These are phyloP conservation scores for Acrobasis repandana DNA, from an alignment of 2,888 invertebrate genomes.

Conservation along the genomic window DNA sequence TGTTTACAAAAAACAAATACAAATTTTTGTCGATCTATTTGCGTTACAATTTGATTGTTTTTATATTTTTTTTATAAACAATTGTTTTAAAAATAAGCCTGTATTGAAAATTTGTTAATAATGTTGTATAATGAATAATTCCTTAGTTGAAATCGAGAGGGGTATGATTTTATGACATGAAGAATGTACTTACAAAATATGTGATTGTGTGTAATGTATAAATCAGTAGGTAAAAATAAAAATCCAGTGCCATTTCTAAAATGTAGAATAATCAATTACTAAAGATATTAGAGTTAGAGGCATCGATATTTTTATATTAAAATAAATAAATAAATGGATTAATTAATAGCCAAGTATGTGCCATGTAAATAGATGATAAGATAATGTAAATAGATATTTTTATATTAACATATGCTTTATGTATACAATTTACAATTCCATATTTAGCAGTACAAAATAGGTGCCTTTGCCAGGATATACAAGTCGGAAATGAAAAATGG, in stretches of 20 bases:
- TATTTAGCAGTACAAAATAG: conserved; percentile 53
- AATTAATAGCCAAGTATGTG: conserved; percentile 57
- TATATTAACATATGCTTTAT: conserved; percentile 33
- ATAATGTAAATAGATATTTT: conserved; percentile 40
- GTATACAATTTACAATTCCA: conserved; percentile 30
- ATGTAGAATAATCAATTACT: conserved; percentile 39
- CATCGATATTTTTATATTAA: conserved; percentile 14
- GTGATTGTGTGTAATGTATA: conserved; percentile 29
- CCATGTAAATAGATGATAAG: conserved; percentile 69
- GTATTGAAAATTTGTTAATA: not conserved
- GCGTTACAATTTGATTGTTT: no score
- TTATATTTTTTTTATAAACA: no score
- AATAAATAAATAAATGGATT: conserved; percentile 25
- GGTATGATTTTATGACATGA: conserved; percentile 4
- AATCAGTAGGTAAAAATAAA: conserved; percentile 38
- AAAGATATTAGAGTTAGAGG: conserved; percentile 13
- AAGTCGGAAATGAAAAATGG: no score
- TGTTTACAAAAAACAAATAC: no score
- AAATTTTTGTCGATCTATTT: no score
- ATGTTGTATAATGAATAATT: conserved; percentile 1
- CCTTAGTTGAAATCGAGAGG: not conserved
- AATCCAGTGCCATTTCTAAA: conserved; percentile 60
- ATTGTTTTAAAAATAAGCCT: not conserved
- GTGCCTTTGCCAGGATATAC: conserved; percentile 50
- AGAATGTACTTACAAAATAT: conserved; percentile 25